phyloP scores from a whole-genome alignment of 2,888 invertebrate species.

The Schizaphis graminum region DNA sequence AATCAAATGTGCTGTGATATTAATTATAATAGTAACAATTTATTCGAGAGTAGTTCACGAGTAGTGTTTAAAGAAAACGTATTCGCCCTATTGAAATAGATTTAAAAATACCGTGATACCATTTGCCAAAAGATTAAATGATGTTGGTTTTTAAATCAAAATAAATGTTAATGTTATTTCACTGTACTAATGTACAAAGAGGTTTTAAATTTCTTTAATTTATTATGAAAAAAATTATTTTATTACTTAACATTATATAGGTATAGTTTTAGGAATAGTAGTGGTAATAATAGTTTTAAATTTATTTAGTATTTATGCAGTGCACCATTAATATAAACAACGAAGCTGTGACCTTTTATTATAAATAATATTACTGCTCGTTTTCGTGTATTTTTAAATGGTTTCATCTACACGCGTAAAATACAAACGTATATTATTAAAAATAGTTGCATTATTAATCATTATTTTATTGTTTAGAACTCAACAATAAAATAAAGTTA shows the following conservation, averaged over 20 bases:
- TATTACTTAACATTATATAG: neutral
- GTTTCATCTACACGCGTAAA: neutral
- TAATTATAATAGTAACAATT: neutral
- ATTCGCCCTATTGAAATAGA: conserved; percentile 25
- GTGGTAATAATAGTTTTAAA: conserved; percentile 2
- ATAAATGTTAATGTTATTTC: conserved; percentile 2
- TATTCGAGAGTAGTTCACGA: neutral
- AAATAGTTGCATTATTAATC: neutral
- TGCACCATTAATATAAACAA: neutral
- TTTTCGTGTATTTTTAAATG: conserved; percentile 14
- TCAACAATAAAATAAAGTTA: neutral
- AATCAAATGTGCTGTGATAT: neutral
- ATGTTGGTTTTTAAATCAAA: conserved; percentile 28
- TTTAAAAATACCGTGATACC: conserved; percentile 31
- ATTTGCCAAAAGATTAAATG: conserved; percentile 45
- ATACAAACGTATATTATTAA: neutral
- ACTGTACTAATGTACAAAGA: neutral
- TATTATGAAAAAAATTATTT: neutral
- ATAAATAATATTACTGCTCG: neutral
- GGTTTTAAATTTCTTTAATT: neutral
- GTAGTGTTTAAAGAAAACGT: neutral
- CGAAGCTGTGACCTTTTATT: neutral
- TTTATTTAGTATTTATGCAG: neutral
- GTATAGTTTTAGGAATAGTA: neutral
- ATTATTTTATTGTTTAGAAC: neutral